These are phyloP conservation scores for Cydia fagiglandana DNA, from an alignment of 1,140 invertebrate species.

Conservation along the genomic window DNA sequence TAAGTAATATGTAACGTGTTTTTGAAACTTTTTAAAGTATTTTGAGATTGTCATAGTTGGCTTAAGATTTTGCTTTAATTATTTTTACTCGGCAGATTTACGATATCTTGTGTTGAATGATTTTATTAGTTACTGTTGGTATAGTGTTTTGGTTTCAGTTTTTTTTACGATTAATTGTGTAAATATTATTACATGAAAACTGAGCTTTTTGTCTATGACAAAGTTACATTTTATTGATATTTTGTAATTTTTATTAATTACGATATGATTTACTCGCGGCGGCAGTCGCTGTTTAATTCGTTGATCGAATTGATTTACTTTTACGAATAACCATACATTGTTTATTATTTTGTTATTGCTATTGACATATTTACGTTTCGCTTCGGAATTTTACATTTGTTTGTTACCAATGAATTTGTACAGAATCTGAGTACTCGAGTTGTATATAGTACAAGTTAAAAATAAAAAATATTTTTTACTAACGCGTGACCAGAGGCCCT, in stretches of 20 bases:
- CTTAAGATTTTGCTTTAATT: slow-evolving; percentile 69
- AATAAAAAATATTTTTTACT: slow-evolving; percentile 49
- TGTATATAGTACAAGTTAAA: slow-evolving; percentile 68
- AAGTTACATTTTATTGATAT: slow-evolving; percentile 32
- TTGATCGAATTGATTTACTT: slow-evolving; percentile 13
- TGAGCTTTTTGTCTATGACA: slow-evolving; percentile 39
- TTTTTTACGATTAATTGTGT: slow-evolving; percentile 50
- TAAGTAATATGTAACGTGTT: slow-evolving; percentile 53
- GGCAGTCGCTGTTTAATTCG: slow-evolving; percentile 10
- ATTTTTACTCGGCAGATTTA: slow-evolving; percentile 65
- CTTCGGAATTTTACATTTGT: slow-evolving; percentile 43
- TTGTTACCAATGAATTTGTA: slow-evolving; percentile 51
- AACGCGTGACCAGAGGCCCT: slow-evolving; percentile 37
- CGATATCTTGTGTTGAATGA: slow-evolving; percentile 60
- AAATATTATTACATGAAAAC: slow-evolving; percentile 38
- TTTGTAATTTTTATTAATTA: neutral
- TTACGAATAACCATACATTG: slow-evolving; percentile 44
- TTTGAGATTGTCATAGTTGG: slow-evolving; percentile 69
- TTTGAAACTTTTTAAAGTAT: slow-evolving; percentile 49
- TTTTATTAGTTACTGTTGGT: slow-evolving; percentile 55
- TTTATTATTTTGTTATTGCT: slow-evolving; percentile 42
- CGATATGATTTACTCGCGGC: neutral
- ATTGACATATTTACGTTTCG: slow-evolving; percentile 43
- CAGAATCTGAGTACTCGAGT: slow-evolving; percentile 48
- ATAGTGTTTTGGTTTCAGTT: slow-evolving; percentile 58